These are phyloP conservation scores for Philonicus albiceps DNA, from an alignment of 2,888 invertebrate species.

Conservation along the genomic window DNA sequence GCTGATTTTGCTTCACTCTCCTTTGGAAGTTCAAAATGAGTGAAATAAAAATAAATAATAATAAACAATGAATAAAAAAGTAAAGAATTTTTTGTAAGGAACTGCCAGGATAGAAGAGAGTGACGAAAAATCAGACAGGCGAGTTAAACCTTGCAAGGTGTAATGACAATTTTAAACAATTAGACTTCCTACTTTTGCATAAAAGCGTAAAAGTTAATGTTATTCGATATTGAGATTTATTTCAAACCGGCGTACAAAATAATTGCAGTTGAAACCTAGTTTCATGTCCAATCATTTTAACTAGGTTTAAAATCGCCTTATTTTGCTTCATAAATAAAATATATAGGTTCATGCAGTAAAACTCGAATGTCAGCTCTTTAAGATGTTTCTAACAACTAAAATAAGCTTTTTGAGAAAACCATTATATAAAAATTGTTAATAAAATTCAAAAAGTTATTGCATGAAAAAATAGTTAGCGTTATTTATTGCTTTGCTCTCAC, in stretches of 20 bases:
- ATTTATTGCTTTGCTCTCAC: conserved; percentile 63
- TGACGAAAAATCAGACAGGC: not conserved
- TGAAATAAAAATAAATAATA: not conserved
- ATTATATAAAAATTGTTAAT: conserved; percentile 7
- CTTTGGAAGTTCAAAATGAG: not conserved
- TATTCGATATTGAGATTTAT: not conserved
- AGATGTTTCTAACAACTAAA: conserved; percentile 1
- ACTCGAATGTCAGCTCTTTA: conserved; percentile 40
- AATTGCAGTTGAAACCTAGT: not conserved
- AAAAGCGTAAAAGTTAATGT: not conserved
- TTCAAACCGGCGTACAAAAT: not conserved
- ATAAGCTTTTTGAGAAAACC: conserved; percentile 12
- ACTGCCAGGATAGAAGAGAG: not conserved
- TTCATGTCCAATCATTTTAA: not conserved
- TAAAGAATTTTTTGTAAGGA: not conserved
- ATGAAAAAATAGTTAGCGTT: conserved; percentile 1
- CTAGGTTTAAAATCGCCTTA: not conserved
- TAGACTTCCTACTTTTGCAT: not conserved
- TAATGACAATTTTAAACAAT: not conserved
- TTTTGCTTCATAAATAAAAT: not conserved
- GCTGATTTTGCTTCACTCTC: not conserved
- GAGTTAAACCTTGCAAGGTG: not conserved
- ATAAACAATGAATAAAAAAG: not conserved
- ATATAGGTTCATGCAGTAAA: not conserved
- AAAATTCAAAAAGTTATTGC: conserved; percentile 7